Evolutionary conservation across 2,797 vertebrate genomes (phyloP).

Genomic region (Enteromius mattozi): DNA sequence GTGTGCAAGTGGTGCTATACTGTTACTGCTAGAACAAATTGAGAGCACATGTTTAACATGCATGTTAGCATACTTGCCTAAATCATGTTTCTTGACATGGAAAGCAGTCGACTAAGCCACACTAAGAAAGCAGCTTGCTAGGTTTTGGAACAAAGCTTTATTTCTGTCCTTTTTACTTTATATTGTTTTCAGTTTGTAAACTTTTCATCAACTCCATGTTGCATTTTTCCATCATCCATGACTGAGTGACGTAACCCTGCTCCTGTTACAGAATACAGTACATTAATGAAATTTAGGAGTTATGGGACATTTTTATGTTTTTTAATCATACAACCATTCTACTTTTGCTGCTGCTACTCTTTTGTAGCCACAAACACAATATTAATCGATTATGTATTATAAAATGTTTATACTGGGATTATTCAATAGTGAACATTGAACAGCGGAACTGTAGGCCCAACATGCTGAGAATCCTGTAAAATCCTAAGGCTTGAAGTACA

Average conservation of each 20-base stretch:
- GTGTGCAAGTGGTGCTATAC: not conserved
- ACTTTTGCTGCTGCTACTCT: constrained; percentile 84
- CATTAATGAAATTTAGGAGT: constrained; percentile 57
- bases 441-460: constrained; percentile 58
- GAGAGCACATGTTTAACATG: not conserved
- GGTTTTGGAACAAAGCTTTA: constrained; percentile 60
- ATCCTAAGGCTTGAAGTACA: constrained; percentile 73
- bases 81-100: constrained; percentile 3
- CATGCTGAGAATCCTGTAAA: constrained; percentile 63
- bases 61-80: not conserved
- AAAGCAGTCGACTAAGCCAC: not conserved
- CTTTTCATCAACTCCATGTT: constrained; percentile 67
- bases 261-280: constrained; percentile 57
- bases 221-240: constrained; percentile 57
- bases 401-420: constrained; percentile 64
- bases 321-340: constrained; percentile 69
- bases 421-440: constrained; percentile 58
- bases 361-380: constrained; percentile 77
- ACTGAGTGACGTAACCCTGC: constrained; percentile 3
- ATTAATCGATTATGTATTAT: constrained; percentile 72
- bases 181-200: constrained; percentile 67
- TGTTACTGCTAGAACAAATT: not conserved
- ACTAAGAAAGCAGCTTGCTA: constrained; percentile 53
- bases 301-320: constrained; percentile 52
- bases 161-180: constrained; percentile 80